phyloP scores from a whole-genome alignment of 2,797 vertebrate genomes.

The Onychomys arenicola region DNA sequence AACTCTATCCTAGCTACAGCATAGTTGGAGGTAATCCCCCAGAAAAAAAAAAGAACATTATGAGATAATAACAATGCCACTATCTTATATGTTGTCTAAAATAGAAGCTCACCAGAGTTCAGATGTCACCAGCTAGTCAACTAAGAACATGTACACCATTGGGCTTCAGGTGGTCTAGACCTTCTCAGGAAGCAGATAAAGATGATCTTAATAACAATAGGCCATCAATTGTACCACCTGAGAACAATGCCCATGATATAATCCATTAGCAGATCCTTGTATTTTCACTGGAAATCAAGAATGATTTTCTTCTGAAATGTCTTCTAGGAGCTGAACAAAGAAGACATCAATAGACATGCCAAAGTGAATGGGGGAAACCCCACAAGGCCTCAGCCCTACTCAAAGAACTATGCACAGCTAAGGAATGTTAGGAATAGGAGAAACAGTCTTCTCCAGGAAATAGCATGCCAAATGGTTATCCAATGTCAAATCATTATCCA shows the following conservation, averaged over 20 bases:
- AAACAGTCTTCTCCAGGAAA: not conserved
- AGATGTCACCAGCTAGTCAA: not conserved
- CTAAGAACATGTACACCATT: not conserved
- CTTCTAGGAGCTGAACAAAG: not conserved
- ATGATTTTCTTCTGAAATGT: not conserved
- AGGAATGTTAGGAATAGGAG: not conserved
- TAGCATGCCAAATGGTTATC: not conserved
- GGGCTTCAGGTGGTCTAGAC: not conserved
- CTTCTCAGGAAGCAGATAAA: not conserved
- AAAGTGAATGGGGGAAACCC: not conserved
- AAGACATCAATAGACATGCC: not conserved
- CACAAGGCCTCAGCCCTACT: not conserved
- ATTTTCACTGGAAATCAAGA: conserved; percentile 4
- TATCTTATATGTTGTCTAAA: not conserved
- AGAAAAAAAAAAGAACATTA: not conserved
- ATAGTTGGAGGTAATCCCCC: not conserved
- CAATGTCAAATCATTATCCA: not conserved
- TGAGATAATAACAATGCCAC: not conserved
- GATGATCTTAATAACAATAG: not conserved
- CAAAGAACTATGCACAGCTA: not conserved
- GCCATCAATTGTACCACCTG: not conserved
- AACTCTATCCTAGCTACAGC: not conserved
- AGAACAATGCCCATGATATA: conserved; percentile 6
- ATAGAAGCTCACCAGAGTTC: not conserved
- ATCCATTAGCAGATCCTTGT: not conserved